These are phyloP conservation scores for Trachythela sp. DNA, from an alignment of 64 coral and sea anemone genomes.

Conservation along the genomic window DNA sequence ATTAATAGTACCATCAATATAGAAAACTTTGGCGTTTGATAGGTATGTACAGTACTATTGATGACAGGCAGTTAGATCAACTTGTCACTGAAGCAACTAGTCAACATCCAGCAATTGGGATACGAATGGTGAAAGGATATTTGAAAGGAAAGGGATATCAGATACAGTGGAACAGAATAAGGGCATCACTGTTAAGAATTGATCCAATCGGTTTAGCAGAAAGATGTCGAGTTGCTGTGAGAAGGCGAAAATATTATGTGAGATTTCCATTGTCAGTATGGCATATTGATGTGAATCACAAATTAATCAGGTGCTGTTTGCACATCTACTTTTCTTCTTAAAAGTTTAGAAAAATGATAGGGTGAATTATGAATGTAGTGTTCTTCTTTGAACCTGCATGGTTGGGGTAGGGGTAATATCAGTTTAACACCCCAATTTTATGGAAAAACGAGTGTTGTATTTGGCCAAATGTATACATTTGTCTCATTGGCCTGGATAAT, in stretches of 20 bases:
- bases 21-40: neutral
- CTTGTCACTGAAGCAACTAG: neutral
- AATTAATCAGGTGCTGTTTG: neutral
- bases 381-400: too few species aligned
- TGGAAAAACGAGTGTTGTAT: too few species aligned
- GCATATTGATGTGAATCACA: slow-evolving; percentile 14
- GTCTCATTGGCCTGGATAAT: too few species aligned
- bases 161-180: slow-evolving; percentile 40
- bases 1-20: neutral
- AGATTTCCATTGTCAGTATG: neutral
- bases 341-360: too few species aligned
- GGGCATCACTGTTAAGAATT: slow-evolving; percentile 35
- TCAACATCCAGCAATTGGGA: slow-evolving; percentile 5
- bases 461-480: too few species aligned
- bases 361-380: too few species aligned
- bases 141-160: slow-evolving; percentile 29
- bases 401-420: too few species aligned
- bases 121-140: slow-evolving; percentile 39
- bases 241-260: neutral
- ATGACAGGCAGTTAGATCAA: slow-evolving; percentile 7
- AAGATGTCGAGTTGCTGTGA: slow-evolving; percentile 13
- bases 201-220: slow-evolving; percentile 40
- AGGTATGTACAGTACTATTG: slow-evolving; percentile 3
- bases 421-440: too few species aligned
- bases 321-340: too few species aligned